Percentiles rank a stretch among this genome's conserved stretches.
Conservation (phyloP, 2,113 vertebrate species). For the Calonectris borealis region DNA sequence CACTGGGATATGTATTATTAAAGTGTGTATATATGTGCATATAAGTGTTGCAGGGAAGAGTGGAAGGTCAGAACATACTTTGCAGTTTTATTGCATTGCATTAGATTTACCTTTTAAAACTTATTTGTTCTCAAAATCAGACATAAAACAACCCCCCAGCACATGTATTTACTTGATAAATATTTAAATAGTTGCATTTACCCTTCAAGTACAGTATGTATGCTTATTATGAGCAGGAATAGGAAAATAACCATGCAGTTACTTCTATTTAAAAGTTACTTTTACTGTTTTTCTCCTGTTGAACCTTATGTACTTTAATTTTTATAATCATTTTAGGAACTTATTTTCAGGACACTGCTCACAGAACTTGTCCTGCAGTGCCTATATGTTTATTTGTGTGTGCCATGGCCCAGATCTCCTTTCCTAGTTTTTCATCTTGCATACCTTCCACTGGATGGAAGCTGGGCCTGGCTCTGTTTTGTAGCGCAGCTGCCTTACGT, state of each 20-base stretch:
- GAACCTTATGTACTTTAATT: not conserved
- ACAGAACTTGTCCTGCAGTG: not conserved
- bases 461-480: not conserved
- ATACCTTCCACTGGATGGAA: not conserved
- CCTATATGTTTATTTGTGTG: not conserved
- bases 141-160: not conserved
- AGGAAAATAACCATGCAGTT: not conserved
- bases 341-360: not conserved
- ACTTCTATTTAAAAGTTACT: not conserved
- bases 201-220: not conserved
- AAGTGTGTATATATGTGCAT: constrained; percentile 22
- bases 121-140: constrained; percentile 61
- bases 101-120: constrained; percentile 64
- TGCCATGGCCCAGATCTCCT: not conserved
- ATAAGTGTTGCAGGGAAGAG: constrained; percentile 19
- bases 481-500: rapidly evolving
- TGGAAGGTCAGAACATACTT: constrained; percentile 52
- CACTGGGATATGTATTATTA: constrained; percentile 67
- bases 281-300: not conserved
- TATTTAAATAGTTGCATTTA: constrained; percentile 55
- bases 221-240: not conserved
- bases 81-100: constrained; percentile 46
- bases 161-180: constrained; percentile 49
- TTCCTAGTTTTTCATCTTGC: not conserved
- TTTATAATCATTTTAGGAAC: not conserved